Conservation (phyloP, 2,113 vertebrate species). For the Tachysurus fulvidraco region DNA sequence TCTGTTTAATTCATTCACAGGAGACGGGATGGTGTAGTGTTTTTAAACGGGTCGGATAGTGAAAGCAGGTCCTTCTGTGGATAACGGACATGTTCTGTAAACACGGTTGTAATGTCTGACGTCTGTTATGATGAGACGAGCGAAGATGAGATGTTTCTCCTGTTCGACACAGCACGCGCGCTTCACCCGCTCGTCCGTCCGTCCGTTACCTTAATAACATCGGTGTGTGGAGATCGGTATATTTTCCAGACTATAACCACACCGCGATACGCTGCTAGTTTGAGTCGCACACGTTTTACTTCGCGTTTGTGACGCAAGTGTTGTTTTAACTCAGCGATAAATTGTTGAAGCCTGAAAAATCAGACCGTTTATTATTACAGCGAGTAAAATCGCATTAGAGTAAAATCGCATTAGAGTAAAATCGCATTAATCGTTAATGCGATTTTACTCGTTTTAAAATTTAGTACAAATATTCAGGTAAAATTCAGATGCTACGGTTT, state of each 20-base stretch:
- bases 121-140: neutral
- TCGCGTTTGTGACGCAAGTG: neutral
- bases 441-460: neutral
- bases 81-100: neutral
- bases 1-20: constrained; percentile 19
- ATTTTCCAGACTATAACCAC: neutral
- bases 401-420: too few relatives aligned
- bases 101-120: neutral
- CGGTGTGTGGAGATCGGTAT: neutral
- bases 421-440: too few relatives aligned
- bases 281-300: neutral
- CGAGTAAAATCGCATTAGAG: too few relatives aligned
- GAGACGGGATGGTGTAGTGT: constrained; percentile 58
- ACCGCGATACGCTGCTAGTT: neutral
- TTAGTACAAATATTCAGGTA: too few relatives aligned
- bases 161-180: too few relatives aligned
- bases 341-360: neutral
- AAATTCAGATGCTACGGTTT: neutral
- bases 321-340: neutral
- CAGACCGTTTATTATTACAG: too few relatives aligned
- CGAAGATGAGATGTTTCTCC: too few relatives aligned
- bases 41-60: constrained; percentile 57
- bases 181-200: neutral
- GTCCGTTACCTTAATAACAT: neutral
- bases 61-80: neutral